Evolutionary conservation across 2,113 vertebrate species (phyloP).

Genomic region (Callocephalon fimbriatum): DNA sequence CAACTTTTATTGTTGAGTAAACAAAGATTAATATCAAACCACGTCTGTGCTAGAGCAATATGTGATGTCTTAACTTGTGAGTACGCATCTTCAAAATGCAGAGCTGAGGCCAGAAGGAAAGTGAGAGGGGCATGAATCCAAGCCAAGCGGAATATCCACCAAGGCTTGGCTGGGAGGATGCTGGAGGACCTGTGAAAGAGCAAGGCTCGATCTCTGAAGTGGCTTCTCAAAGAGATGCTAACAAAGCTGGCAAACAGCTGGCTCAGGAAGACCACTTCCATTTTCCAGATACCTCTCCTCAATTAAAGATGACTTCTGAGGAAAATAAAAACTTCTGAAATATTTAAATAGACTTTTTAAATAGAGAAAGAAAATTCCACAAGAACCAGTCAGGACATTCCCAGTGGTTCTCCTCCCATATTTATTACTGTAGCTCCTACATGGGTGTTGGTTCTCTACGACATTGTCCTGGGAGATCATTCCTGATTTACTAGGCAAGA

Average conservation of each 20-base stretch:
- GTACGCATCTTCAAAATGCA: neutral
- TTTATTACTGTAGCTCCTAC: neutral
- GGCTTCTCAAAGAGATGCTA: neutral
- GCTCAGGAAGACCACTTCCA: neutral
- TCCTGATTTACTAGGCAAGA: neutral
- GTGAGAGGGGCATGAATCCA: neutral
- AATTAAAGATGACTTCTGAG: neutral
- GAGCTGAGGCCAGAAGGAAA: fast-evolving
- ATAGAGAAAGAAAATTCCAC: neutral
- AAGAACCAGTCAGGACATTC: neutral
- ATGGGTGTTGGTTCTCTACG: neutral
- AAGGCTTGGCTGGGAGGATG: neutral
- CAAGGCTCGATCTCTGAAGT: neutral
- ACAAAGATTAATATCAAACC: neutral
- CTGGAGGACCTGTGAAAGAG: neutral
- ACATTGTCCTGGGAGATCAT: neutral
- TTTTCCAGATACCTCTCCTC: neutral
- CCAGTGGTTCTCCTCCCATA: neutral
- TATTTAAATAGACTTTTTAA: neutral
- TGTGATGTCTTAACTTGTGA: neutral
- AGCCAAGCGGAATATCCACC: neutral
- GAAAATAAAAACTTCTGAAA: neutral
- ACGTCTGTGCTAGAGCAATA: neutral
- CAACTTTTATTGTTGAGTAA: neutral
- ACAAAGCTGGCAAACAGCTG: neutral